These are phyloP conservation scores for Oscheius sp. DNA, from an alignment of 2,888 invertebrate species.

Conservation along the genomic window DNA sequence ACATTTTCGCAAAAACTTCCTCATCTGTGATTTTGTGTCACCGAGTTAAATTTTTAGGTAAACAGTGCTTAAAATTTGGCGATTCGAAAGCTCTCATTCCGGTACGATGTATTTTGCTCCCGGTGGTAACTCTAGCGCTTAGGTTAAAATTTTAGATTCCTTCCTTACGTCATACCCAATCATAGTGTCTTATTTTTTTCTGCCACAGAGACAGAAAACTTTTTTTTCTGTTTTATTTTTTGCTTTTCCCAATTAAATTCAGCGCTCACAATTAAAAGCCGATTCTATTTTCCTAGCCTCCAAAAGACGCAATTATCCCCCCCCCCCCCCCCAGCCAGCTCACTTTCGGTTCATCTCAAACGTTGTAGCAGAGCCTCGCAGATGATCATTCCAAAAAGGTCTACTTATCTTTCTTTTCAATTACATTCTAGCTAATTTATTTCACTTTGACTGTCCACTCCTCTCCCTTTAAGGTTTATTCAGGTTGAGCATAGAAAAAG, in stretches of 20 bases:
- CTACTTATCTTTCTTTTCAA: slow-evolving; percentile 1
- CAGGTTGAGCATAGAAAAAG: slow-evolving; percentile 25
- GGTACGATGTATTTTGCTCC: slow-evolving; percentile 21
- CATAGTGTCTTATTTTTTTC: slow-evolving; percentile 19
- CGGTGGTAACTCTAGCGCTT: too few relatives aligned
- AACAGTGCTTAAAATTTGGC: slow-evolving; percentile 3
- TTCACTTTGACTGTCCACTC: background rate
- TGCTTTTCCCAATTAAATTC: slow-evolving; percentile 14
- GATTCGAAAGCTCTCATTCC: background rate
- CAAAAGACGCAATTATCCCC: background rate
- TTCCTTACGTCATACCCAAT: background rate
- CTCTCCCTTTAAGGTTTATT: background rate
- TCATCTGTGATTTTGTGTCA: slow-evolving; percentile 15
- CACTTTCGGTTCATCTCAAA: slow-evolving; percentile 26
- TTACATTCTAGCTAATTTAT: slow-evolving; percentile 12
- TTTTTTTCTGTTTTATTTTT: background rate
- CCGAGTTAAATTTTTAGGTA: slow-evolving; percentile 2
- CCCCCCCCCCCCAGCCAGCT: too few relatives aligned
- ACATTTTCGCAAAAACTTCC: background rate
- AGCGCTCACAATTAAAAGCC: slow-evolving; percentile 3
- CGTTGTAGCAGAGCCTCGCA: slow-evolving; percentile 16
- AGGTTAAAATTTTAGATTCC: background rate
- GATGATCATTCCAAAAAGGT: slow-evolving; percentile 8
- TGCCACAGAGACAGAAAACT: background rate
- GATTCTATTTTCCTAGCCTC: slow-evolving; percentile 3